Conservation (phyloP, 2,113 vertebrate species). For the Odontesthes bonariensis region DNA sequence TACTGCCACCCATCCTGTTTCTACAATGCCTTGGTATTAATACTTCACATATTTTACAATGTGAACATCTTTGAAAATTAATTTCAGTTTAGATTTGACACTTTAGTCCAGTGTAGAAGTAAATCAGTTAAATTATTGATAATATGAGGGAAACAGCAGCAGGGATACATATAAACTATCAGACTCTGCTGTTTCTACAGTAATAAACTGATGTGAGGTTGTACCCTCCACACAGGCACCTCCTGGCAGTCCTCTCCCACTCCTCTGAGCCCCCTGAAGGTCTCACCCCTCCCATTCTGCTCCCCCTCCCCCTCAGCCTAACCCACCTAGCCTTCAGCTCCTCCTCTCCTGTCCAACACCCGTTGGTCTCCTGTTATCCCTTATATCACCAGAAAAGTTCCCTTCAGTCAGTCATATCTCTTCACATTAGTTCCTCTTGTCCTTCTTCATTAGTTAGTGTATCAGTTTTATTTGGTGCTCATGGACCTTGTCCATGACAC, state of each 20-base stretch:
- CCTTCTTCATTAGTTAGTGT: not conserved
- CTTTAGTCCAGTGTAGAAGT: not conserved
- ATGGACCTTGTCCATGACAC: not conserved
- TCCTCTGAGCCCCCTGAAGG: constrained; percentile 5
- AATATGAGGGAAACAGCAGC: not conserved
- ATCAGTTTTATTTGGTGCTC: not conserved
- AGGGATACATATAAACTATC: not conserved
- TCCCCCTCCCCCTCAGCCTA: not conserved
- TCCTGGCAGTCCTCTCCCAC: constrained; percentile 69
- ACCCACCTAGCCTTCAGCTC: constrained; percentile 2
- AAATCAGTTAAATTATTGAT: not conserved
- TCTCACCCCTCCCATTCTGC: not conserved
- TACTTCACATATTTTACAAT: too few relatives aligned
- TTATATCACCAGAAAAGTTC: not conserved
- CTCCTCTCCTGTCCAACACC: not conserved
- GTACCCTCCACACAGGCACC: constrained; percentile 73
- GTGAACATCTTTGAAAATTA: not conserved
- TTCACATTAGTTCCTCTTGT: not conserved
- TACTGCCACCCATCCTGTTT: too few relatives aligned
- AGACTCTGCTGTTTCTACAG: constrained; percentile 7
- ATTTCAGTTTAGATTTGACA: not conserved
- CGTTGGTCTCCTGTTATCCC: too few relatives aligned
- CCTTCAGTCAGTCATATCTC: not conserved
- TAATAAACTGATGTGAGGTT: not conserved
- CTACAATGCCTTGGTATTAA: too few relatives aligned